These are phyloP conservation scores for Characodon lateralis DNA, from an alignment of 2,797 vertebrate species.

Conservation along the genomic window DNA sequence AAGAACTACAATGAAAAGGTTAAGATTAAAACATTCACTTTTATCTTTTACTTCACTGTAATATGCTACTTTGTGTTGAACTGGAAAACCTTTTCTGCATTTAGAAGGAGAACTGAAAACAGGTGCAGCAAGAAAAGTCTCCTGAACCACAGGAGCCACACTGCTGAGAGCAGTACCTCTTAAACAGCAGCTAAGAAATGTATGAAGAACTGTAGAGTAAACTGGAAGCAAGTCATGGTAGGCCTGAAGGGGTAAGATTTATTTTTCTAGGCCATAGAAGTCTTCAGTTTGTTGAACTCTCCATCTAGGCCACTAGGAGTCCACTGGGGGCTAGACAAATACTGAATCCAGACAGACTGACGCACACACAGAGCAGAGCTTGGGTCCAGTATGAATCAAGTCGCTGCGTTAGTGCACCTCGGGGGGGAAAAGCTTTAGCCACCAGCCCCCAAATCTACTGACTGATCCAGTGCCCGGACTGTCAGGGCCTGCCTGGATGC, in stretches of 20 bases:
- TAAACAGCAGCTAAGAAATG: not conserved
- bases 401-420: constrained; percentile 65
- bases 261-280: constrained; percentile 63
- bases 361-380: constrained; percentile 31
- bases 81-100: too few species aligned
- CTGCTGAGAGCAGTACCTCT: not conserved
- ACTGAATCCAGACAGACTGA: constrained; percentile 50
- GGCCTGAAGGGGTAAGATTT: constrained; percentile 33
- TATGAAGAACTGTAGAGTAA: not conserved
- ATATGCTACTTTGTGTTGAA: not conserved
- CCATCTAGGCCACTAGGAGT: constrained; percentile 68
- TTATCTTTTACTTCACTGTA: not conserved
- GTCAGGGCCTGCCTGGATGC: constrained; percentile 59
- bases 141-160: not conserved
- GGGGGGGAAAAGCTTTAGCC: constrained; percentile 70
- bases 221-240: constrained; percentile 6
- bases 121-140: not conserved
- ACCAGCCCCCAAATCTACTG: constrained; percentile 73
- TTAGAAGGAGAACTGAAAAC: not conserved
- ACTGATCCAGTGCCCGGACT: constrained; percentile 82
- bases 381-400: constrained; percentile 60
- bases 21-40: not conserved
- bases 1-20: not conserved
- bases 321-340: constrained; percentile 62
- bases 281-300: constrained; percentile 55